Conservation (phyloP, 1,140 invertebrate species). For the Contarinia nasturtii region DNA sequence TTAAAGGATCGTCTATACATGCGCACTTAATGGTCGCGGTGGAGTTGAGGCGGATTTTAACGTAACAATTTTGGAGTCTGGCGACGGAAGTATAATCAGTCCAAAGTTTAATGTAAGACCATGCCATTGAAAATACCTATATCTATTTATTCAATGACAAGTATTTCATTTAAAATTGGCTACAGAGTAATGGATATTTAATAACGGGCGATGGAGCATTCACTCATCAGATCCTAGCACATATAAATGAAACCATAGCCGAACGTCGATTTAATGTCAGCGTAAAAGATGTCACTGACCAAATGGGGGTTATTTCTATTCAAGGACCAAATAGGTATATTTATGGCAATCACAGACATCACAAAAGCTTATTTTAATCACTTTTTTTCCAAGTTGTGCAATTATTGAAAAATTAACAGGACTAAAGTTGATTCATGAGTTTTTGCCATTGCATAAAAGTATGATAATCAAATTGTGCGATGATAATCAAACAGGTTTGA, state of each 20-base stretch:
- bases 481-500: too few relatives aligned
- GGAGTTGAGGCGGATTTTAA: constrained; percentile 71
- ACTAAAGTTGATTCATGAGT: too few relatives aligned
- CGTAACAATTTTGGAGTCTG: constrained; percentile 44
- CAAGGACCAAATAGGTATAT: constrained; percentile 37
- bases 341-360: too few relatives aligned
- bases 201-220: constrained; percentile 62
- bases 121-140: too few relatives aligned
- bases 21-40: constrained; percentile 55
- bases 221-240: constrained; percentile 33
- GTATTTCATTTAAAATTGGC: too few relatives aligned
- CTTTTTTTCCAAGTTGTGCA: too few relatives aligned
- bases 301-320: constrained; percentile 66
- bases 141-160: too few relatives aligned
- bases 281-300: constrained; percentile 51
- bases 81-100: constrained; percentile 46
- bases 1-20: constrained; percentile 52
- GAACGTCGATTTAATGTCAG: constrained; percentile 37
- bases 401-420: too few relatives aligned
- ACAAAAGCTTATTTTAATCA: too few relatives aligned
- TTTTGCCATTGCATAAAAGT: too few relatives aligned
- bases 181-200: constrained; percentile 48
- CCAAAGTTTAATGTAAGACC: constrained; percentile 53
- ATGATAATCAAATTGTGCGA: too few relatives aligned
- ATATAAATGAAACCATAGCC: constrained; percentile 45